Evolutionary conservation across 2,113 vertebrate genomes (phyloP).

Genomic region (Phrynosoma blainvillii): DNA sequence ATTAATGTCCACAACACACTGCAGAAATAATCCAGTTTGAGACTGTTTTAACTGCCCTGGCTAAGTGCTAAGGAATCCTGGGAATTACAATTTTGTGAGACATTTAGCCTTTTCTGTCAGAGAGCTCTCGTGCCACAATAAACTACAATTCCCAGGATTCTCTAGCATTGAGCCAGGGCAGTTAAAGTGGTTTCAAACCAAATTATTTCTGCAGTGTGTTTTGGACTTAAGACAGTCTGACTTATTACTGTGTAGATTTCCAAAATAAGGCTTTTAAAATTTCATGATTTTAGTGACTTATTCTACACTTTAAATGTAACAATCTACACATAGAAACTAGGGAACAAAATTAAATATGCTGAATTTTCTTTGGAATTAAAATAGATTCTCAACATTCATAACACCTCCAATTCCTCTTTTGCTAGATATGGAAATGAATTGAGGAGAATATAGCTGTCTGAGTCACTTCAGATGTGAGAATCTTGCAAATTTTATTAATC

Average conservation of each 20-base stretch:
- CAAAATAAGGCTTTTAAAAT: neutral
- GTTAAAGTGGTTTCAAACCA: no score
- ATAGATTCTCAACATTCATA: neutral
- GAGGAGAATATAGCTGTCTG: neutral
- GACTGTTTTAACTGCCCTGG: no score
- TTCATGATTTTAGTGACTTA: neutral
- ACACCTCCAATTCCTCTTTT: neutral
- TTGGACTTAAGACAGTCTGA: neutral
- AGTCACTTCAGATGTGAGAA: neutral
- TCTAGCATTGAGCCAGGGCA: no score
- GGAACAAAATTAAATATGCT: neutral
- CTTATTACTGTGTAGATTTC: neutral
- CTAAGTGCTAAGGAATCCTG: no score
- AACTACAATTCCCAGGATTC: no score
- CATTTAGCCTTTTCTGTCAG: no score
- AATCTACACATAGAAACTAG: neutral
- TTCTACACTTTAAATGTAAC: neutral
- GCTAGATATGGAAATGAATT: neutral
- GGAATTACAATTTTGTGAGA: no score
- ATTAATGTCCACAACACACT: no score
- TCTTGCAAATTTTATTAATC: constrained; percentile 7
- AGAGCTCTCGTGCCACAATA: no score
- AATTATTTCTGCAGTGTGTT: no score
- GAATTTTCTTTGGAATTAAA: neutral
- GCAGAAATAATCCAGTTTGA: no score